phyloP scores from a whole-genome alignment of 2,888 invertebrate species.

The Stictocephala bisonia region DNA sequence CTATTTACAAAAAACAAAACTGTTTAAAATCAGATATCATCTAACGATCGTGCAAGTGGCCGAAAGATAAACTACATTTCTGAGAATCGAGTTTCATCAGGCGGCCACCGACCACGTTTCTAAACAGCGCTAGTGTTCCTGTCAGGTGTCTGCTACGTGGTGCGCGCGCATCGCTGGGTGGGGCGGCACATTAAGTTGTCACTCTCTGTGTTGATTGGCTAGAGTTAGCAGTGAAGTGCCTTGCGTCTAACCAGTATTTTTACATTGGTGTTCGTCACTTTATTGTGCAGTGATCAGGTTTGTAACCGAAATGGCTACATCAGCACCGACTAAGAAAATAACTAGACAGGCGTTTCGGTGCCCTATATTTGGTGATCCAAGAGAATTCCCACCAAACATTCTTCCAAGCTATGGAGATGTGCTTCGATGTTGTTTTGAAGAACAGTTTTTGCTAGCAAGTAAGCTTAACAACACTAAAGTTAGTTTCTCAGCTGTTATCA shows the following conservation, averaged over 20 bases:
- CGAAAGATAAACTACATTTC: not conserved
- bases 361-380: conserved; percentile 40
- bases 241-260: not conserved
- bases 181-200: not conserved
- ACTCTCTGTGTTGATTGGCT: not conserved
- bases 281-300: not conserved
- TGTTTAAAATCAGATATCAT: not conserved
- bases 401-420: conserved; percentile 41
- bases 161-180: conserved; percentile 3
- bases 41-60: not conserved
- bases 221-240: not conserved
- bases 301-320: conserved; percentile 19
- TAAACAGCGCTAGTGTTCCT: conserved; percentile 20
- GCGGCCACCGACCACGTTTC: conserved; percentile 4
- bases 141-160: not conserved
- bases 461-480: conserved; percentile 29
- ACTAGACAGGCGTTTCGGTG: conserved; percentile 36
- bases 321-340: conserved; percentile 21
- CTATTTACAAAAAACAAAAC: too few species aligned
- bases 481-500: conserved; percentile 20
- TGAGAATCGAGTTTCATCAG: not conserved
- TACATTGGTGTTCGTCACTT: not conserved
- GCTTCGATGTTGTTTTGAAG: conserved; percentile 41
- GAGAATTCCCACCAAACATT: conserved; percentile 30
- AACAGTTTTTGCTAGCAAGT: conserved; percentile 26